phyloP scores from a whole-genome alignment of 2,113 vertebrate species.

The Otolemur garnettii region DNA sequence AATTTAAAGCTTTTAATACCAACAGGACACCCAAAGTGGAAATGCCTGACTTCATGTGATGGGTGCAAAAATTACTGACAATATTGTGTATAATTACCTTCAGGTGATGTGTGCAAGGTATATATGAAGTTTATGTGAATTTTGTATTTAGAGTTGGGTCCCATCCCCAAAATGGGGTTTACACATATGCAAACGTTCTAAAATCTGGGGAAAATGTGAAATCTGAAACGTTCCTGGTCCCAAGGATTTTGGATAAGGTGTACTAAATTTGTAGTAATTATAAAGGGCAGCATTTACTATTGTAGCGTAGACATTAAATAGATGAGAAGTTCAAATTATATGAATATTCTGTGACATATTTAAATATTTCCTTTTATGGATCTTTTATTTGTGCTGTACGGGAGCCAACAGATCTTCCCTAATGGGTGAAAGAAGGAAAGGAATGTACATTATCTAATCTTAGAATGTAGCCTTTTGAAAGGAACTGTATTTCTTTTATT shows the following conservation, averaged over 20 bases:
- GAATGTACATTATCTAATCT: constrained; percentile 30
- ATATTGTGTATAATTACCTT: background rate
- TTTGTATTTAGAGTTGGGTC: background rate
- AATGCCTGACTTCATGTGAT: background rate
- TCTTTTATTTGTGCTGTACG: constrained; percentile 51
- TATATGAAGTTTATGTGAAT: background rate
- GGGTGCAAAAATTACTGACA: background rate
- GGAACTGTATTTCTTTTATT: background rate
- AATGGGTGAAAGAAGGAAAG: background rate
- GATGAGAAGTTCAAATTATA: constrained; percentile 14
- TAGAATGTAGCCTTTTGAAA: constrained; percentile 16
- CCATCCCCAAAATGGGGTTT: background rate
- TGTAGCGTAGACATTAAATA: background rate
- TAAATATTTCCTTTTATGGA: constrained; percentile 67
- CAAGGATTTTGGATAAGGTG: background rate
- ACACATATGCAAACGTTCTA: background rate
- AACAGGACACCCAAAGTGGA: background rate
- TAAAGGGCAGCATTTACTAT: background rate
- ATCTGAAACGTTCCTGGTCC: background rate
- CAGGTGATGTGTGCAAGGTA: background rate
- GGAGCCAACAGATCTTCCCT: too few relatives aligned
- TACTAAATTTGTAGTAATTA: background rate
- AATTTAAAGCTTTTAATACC: background rate
- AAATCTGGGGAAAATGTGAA: background rate
- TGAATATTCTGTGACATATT: constrained; percentile 53